Evolutionary conservation across 2,113 vertebrate species (phyloP).

Genomic region (Glaucidium brasilianum): DNA sequence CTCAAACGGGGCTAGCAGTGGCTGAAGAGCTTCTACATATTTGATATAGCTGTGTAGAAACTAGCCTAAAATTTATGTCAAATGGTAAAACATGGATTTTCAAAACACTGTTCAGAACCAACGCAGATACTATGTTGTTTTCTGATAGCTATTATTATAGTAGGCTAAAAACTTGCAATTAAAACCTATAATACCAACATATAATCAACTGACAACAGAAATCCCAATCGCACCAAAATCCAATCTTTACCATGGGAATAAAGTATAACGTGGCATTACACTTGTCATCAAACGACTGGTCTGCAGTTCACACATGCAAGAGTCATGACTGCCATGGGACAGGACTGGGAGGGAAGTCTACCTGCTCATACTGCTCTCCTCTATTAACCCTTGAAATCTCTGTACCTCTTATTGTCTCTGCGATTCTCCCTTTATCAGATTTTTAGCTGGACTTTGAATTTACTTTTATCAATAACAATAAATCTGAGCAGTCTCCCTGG

Average conservation of each 20-base stretch:
- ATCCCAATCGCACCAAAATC: neutral
- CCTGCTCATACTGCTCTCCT: neutral
- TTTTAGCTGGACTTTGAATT: conserved; percentile 24
- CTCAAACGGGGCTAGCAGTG: neutral
- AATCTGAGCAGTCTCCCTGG: conserved; percentile 17
- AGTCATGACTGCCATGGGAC: neutral
- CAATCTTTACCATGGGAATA: neutral
- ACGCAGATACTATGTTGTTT: neutral
- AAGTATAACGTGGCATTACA: neutral
- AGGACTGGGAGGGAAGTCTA: neutral
- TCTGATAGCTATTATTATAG: neutral
- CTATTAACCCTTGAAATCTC: conserved; percentile 10
- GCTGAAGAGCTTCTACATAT: neutral
- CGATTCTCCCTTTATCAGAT: neutral
- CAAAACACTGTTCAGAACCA: neutral
- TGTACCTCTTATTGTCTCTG: neutral
- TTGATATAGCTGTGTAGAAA: conserved; percentile 3
- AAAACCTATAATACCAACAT: neutral
- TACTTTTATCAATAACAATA: conserved; percentile 47
- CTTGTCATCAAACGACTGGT: neutral
- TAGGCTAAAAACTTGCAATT: neutral
- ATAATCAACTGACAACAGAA: neutral
- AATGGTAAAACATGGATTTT: neutral
- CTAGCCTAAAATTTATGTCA: neutral
- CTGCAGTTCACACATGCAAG: neutral